These are phyloP conservation scores for Malurus melanocephalus DNA, from an alignment of 2,113 vertebrate species.

Conservation along the genomic window DNA sequence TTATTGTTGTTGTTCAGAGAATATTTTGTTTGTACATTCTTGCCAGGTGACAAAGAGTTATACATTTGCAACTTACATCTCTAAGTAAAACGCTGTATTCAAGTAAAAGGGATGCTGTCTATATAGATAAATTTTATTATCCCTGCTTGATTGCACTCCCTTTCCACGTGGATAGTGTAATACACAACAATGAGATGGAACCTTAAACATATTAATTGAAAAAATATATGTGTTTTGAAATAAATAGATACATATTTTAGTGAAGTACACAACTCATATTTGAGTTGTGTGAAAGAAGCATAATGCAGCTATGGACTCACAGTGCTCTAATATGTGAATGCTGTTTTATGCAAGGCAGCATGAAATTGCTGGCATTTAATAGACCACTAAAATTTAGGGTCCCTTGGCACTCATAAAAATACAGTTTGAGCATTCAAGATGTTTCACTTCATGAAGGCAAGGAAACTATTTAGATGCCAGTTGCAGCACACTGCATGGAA, in stretches of 20 bases:
- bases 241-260: constrained; percentile 23
- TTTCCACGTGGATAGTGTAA: not conserved
- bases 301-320: constrained; percentile 75
- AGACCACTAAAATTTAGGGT: constrained; percentile 86
- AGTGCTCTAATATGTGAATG: constrained; percentile 79
- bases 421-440: constrained; percentile 86
- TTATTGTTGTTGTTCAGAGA: not conserved
- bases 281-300: constrained; percentile 62
- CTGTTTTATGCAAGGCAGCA: constrained; percentile 84
- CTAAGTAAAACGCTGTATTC: not conserved
- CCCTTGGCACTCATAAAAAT: constrained; percentile 81
- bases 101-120: not conserved
- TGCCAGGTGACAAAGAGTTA: not conserved
- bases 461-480: constrained; percentile 80
- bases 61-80: not conserved
- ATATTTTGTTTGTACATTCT: not conserved
- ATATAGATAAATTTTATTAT: not conserved
- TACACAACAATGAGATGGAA: not conserved
- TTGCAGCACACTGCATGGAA: constrained; percentile 71
- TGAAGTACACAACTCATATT: constrained; percentile 59
- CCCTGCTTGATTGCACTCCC: not conserved
- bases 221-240: constrained; percentile 47
- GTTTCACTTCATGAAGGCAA: constrained; percentile 73
- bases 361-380: constrained; percentile 88
- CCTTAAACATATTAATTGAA: not conserved